Evolutionary conservation across 2,888 invertebrate species (phyloP).

Genomic region (Lydus trimaculatus): DNA sequence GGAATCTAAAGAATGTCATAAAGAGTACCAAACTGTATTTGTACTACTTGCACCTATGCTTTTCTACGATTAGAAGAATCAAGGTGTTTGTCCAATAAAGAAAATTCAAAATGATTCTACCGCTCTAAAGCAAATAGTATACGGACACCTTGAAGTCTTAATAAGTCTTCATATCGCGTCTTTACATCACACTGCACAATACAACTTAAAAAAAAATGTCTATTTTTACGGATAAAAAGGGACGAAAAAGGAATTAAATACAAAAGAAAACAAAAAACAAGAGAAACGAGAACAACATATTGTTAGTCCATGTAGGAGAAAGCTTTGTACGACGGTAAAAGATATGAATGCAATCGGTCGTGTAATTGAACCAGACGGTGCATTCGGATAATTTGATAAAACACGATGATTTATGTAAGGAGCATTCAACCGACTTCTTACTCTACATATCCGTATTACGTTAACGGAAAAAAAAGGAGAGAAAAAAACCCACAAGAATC

Average conservation of each 20-base stretch:
- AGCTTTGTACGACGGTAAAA: background rate
- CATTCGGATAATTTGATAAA: slow-evolving; percentile 52
- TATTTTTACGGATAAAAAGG: background rate
- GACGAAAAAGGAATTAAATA: background rate
- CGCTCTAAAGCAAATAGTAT: background rate
- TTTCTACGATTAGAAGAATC: too few species aligned
- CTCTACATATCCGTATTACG: slow-evolving; percentile 6
- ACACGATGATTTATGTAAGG: slow-evolving; percentile 51
- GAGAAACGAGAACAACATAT: background rate
- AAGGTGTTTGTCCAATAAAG: too few species aligned
- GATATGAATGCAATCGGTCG: slow-evolving; percentile 43
- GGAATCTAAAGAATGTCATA: too few species aligned
- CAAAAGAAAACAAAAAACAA: background rate
- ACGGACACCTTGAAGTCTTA: background rate
- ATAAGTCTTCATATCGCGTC: background rate
- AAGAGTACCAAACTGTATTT: too few species aligned
- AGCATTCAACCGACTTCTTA: slow-evolving; percentile 35
- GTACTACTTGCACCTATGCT: too few species aligned
- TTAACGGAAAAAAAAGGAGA: background rate
- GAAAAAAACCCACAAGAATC: background rate
- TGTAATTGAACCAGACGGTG: slow-evolving; percentile 49
- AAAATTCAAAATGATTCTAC: too few species aligned
- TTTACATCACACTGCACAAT: background rate
- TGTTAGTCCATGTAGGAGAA: background rate
- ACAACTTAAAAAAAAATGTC: background rate